These are phyloP conservation scores for Zaprionus africanus DNA, from an alignment of 1,140 invertebrate genomes.

Conservation along the genomic window DNA sequence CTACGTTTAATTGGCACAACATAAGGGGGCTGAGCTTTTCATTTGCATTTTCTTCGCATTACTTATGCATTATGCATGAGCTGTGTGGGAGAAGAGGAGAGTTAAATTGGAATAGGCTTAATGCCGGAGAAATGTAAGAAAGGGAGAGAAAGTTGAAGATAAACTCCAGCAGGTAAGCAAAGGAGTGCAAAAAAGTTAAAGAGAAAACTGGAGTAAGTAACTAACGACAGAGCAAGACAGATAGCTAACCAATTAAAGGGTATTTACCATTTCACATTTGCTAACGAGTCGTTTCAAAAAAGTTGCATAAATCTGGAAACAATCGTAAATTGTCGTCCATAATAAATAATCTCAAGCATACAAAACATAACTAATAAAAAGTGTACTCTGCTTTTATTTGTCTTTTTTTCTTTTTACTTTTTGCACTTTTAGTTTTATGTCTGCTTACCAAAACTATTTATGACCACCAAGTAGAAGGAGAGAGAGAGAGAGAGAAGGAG, in stretches of 20 bases:
- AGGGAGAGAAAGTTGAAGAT: neutral
- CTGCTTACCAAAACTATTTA: constrained; percentile 26
- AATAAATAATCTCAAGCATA: constrained; percentile 14
- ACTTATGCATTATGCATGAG: constrained; percentile 3
- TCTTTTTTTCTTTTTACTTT: constrained; percentile 14
- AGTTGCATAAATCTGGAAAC: neutral
- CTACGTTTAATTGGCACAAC: neutral
- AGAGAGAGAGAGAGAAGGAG: neutral
- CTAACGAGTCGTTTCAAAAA: neutral
- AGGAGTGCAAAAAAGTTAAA: neutral
- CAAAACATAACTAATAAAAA: constrained; percentile 25
- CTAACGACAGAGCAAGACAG: neutral
- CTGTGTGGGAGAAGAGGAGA: neutral
- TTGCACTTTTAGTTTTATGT: constrained; percentile 8
- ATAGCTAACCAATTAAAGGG: neutral
- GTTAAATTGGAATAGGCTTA: neutral
- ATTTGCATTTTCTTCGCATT: neutral
- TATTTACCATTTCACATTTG: neutral
- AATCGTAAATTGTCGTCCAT: constrained; percentile 1
- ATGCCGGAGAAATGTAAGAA: neutral
- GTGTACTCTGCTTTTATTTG: constrained; percentile 16
- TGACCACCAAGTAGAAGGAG: neutral
- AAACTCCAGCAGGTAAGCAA: neutral
- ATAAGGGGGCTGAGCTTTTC: neutral
- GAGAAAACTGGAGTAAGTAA: neutral